A percentile compares a stretch with the other conserved stretches of the same genome.
Evolutionary conservation across 2,888 invertebrate genomes (phyloP).

Genomic region (Metalampra italica): DNA sequence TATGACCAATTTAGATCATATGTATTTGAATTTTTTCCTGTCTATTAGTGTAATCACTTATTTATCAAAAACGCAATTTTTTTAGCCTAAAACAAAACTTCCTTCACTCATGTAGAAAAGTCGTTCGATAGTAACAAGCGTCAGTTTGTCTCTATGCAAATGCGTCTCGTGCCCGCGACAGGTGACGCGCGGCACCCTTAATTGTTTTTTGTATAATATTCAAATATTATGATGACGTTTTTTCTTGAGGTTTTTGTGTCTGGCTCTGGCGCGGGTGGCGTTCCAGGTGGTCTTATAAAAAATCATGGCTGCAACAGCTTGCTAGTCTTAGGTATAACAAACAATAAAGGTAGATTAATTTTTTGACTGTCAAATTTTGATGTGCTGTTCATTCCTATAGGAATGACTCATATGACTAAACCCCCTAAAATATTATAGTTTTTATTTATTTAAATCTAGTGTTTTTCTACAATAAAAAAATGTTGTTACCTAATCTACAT

Average conservation of each 20-base stretch:
- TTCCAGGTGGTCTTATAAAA: slow-evolving; percentile 73
- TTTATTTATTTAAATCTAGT: too few relatives aligned
- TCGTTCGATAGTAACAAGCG: too few relatives aligned
- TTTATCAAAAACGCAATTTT: too few relatives aligned
- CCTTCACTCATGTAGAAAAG: too few relatives aligned
- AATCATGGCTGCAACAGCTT: slow-evolving; percentile 60
- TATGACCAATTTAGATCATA: too few relatives aligned
- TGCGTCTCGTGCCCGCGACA: slow-evolving; percentile 73
- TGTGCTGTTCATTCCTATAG: too few relatives aligned
- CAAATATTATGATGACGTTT: slow-evolving; percentile 76
- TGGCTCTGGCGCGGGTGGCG: slow-evolving; percentile 63
- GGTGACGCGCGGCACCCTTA: slow-evolving; percentile 75
- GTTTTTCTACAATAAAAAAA: neutral
- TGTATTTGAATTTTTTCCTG: too few relatives aligned
- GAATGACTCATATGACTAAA: neutral
- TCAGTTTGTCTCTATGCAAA: slow-evolving; percentile 72
- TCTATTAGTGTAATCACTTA: too few relatives aligned
- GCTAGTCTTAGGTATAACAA: slow-evolving; percentile 21
- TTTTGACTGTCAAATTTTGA: neutral
- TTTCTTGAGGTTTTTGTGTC: slow-evolving; percentile 59
- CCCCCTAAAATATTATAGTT: too few relatives aligned
- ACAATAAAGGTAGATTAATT: slow-evolving; percentile 7
- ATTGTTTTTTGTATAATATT: slow-evolving; percentile 78
- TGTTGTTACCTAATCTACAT: too few relatives aligned
- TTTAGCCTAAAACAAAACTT: too few relatives aligned